Percentiles rank a stretch among this genome's conserved stretches.
These are phyloP conservation scores for Todiramphus saurophagus DNA, from an alignment of 2,113 vertebrate genomes.

Conservation along the genomic window DNA sequence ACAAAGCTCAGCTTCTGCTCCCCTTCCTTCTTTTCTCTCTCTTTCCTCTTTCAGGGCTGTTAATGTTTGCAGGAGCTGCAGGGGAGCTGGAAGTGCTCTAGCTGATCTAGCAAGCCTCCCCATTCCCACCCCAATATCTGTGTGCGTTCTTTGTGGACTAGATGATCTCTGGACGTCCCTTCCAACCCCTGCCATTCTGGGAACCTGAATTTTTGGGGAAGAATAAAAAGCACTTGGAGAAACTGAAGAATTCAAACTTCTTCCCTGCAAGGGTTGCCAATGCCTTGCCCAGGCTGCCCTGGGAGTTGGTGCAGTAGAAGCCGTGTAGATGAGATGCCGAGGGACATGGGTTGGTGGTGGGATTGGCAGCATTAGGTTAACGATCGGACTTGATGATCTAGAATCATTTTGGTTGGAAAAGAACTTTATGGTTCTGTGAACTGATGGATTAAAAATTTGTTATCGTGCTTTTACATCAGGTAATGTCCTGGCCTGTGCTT, in stretches of 20 bases:
- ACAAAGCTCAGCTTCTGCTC: neutral
- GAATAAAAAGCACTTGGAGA: neutral
- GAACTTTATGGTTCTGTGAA: neutral
- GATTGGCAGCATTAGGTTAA: no score
- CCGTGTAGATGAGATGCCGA: no score
- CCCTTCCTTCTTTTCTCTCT: neutral
- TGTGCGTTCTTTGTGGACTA: neutral
- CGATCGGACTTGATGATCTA: no score
- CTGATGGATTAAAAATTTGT: neutral
- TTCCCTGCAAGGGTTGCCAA: no score
- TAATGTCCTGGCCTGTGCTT: neutral
- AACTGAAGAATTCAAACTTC: neutral
- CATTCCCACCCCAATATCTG: neutral
- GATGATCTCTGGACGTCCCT: neutral
- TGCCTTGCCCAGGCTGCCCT: no score
- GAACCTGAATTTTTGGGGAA: neutral
- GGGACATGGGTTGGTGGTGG: no score
- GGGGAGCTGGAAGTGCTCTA: neutral
- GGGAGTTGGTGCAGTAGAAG: no score
- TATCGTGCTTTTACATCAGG: neutral
- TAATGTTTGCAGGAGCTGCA: neutral
- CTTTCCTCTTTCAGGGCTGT: neutral
- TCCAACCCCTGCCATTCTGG: neutral
- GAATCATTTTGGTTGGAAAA: no score
- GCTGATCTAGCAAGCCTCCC: neutral